These are phyloP conservation scores for Squalus acanthias DNA, from an alignment of 2,797 vertebrate species.

Conservation along the genomic window DNA sequence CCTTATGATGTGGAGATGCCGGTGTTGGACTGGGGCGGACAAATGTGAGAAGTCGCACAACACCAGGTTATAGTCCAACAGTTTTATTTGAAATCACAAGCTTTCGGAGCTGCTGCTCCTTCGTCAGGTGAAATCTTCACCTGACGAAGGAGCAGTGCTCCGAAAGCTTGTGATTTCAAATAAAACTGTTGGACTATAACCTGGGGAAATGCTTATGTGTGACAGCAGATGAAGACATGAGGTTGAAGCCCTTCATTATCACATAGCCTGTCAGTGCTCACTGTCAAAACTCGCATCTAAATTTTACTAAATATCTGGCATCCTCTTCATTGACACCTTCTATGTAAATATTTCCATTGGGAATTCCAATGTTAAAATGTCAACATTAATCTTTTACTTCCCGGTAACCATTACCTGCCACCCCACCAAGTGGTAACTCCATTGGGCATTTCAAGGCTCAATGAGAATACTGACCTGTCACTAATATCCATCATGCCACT, in stretches of 20 bases:
- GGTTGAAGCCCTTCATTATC: neutral
- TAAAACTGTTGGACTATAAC: no score
- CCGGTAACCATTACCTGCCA: neutral
- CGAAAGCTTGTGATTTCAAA: no score
- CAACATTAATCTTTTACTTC: neutral
- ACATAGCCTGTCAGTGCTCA: neutral
- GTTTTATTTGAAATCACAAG: no score
- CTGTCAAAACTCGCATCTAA: neutral
- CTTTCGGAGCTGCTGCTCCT: no score
- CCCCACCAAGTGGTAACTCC: neutral
- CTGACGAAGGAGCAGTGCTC: no score
- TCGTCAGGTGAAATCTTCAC: no score
- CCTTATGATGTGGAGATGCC: neutral
- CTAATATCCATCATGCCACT: neutral
- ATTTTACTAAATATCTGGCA: neutral
- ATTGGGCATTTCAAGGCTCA: neutral
- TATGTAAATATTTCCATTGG: neutral
- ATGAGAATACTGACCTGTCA: neutral
- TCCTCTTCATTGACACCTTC: neutral
- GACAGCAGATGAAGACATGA: neutral
- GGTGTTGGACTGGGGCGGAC: no score
- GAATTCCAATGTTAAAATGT: neutral
- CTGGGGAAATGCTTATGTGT: neutral
- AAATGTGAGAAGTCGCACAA: no score
- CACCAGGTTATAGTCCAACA: no score